phyloP scores from a whole-genome alignment of 2,797 vertebrate species.

The Acropternis orthonyx region DNA sequence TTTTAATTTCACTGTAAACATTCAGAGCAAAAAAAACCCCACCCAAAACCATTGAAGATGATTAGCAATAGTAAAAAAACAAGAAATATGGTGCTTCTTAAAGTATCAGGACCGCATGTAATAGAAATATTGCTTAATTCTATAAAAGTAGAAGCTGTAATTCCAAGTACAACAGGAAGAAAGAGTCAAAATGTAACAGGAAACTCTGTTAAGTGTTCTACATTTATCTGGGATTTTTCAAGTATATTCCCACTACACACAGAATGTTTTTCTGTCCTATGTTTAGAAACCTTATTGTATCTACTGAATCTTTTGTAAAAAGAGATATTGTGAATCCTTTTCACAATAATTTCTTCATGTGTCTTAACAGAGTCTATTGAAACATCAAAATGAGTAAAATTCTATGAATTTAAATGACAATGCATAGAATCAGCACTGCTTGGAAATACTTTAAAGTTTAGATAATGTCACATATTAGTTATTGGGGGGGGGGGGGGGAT shows the following conservation, averaged over 20 bases:
- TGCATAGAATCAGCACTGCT: neutral
- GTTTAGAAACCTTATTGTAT: neutral
- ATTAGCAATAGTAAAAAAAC: neutral
- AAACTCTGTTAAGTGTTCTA: neutral
- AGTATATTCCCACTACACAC: neutral
- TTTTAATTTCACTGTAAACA: neutral
- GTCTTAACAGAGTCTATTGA: neutral
- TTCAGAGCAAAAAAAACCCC: neutral
- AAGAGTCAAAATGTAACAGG: neutral
- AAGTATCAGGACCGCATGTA: neutral
- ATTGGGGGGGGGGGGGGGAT: rapidly evolving
- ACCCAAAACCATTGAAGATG: neutral
- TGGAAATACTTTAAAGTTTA: neutral
- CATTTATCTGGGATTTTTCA: neutral
- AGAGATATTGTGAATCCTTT: neutral
- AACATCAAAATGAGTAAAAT: neutral
- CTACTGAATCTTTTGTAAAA: neutral
- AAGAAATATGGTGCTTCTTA: neutral
- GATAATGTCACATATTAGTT: neutral
- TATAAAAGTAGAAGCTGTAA: neutral
- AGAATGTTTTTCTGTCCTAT: neutral
- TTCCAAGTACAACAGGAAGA: neutral
- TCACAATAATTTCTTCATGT: neutral
- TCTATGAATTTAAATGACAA: neutral
- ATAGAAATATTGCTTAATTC: neutral